phyloP scores from a whole-genome alignment of 2,888 invertebrate species.

The Tenthredo livida region DNA sequence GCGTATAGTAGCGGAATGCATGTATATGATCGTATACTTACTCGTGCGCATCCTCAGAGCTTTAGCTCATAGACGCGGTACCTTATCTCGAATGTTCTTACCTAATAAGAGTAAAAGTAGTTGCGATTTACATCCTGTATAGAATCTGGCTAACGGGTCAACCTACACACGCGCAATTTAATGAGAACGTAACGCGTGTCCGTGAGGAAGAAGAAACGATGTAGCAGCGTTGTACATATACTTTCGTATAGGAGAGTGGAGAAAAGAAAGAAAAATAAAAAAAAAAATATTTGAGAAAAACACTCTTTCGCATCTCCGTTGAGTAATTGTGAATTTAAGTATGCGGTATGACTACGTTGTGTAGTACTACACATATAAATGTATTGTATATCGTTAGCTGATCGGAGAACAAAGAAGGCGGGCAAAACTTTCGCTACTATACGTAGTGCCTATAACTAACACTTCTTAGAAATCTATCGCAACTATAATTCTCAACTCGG shows the following conservation, averaged over 20 bases:
- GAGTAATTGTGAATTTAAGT: too few species aligned
- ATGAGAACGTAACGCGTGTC: too few species aligned
- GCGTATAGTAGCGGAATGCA: not conserved
- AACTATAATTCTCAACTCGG: slow-evolving; percentile 20
- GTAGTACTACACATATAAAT: not conserved
- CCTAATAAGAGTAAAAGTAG: slow-evolving; percentile 47
- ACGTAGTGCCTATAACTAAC: slow-evolving; percentile 15
- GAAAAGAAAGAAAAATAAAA: too few species aligned
- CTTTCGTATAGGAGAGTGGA: too few species aligned
- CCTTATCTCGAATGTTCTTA: slow-evolving; percentile 10
- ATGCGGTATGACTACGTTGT: too few species aligned
- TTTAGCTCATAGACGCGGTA: not conserved
- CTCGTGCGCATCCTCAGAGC: not conserved
- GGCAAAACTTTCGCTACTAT: slow-evolving; percentile 53
- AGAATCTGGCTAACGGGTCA: slow-evolving; percentile 7
- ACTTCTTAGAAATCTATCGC: slow-evolving; percentile 58
- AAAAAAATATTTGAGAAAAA: too few species aligned
- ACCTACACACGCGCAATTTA: not conserved
- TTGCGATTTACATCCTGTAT: slow-evolving; percentile 26
- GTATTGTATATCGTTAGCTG: not conserved
- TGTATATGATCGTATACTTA: not conserved
- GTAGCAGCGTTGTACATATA: too few species aligned
- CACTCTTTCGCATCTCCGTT: too few species aligned
- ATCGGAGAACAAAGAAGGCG: slow-evolving; percentile 43
- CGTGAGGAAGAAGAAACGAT: too few species aligned